Conservation (phyloP, 2,113 vertebrate species). For the Thryonomys swinderianus region DNA sequence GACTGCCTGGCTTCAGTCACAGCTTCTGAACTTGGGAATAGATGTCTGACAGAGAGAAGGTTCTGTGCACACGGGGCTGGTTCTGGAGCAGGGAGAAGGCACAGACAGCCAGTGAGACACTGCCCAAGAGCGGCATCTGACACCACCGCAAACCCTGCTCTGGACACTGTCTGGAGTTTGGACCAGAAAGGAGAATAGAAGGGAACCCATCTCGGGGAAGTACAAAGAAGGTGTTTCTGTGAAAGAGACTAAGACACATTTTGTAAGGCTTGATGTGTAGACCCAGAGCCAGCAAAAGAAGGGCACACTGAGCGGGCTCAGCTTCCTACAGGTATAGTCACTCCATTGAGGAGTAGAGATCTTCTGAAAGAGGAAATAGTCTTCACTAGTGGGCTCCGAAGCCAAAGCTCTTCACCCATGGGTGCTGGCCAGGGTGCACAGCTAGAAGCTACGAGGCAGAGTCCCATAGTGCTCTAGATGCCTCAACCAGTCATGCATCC, state of each 20-base stretch:
- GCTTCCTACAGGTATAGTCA: neutral
- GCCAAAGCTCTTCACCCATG: too few species aligned
- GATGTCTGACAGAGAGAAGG: neutral
- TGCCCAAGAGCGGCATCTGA: accelerated
- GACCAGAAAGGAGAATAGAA: neutral
- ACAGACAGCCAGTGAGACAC: accelerated
- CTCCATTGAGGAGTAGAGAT: too few species aligned
- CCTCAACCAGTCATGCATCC: neutral
- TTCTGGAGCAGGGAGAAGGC: too few species aligned
- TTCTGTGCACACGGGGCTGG: neutral
- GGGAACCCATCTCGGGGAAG: accelerated
- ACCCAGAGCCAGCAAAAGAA: neutral
- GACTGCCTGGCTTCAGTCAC: neutral
- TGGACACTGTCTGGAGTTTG: too few species aligned
- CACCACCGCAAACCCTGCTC: neutral
- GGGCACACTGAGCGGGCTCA: too few species aligned
- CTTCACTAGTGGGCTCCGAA: neutral
- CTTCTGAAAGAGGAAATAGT: neutral
- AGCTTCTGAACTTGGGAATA: neutral
- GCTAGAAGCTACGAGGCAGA: accelerated
- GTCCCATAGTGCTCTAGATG: neutral
- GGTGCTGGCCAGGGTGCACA: neutral
- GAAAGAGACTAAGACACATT: neutral
- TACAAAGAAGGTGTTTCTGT: too few species aligned
- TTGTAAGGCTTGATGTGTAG: neutral